Percentiles rank a stretch among this genome's conserved stretches.
These are phyloP conservation scores for Coracias cyanogaster DNA, from an alignment of 2,797 vertebrate species.

Conservation along the genomic window DNA sequence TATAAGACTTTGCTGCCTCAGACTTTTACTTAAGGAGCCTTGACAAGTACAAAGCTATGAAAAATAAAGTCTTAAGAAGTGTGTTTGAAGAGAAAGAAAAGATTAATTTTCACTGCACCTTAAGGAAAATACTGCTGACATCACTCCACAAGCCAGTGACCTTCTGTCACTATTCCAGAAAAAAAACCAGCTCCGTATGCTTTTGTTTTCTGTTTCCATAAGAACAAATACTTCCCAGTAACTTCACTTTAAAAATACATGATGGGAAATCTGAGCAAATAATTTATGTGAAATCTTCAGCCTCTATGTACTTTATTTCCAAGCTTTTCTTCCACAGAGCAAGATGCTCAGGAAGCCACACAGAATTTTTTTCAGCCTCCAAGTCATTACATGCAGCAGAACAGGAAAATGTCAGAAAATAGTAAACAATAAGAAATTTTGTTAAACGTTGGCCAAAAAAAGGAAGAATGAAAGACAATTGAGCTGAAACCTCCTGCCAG, in stretches of 20 bases:
- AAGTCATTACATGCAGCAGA: background rate
- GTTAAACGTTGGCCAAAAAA: background rate
- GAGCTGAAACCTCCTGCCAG: background rate
- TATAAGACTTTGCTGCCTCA: background rate
- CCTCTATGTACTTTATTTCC: background rate
- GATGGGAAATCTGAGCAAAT: background rate
- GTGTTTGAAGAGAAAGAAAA: background rate
- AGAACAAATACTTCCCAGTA: background rate
- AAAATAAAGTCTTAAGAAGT: background rate
- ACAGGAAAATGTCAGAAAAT: background rate
- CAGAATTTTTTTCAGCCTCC: background rate
- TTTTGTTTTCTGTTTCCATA: background rate
- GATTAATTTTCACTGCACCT: background rate
- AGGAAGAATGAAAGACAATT: background rate
- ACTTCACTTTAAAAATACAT: background rate
- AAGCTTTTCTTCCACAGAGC: background rate
- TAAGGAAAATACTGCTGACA: background rate
- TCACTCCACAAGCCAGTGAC: background rate
- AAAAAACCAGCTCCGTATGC: background rate
- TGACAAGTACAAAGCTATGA: background rate
- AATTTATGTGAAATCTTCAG: background rate
- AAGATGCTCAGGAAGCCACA: background rate
- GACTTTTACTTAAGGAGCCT: background rate
- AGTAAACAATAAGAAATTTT: background rate
- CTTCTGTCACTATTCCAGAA: background rate